Conservation (phyloP, 2,797 vertebrate genomes). For the Coregonus sp. region DNA sequence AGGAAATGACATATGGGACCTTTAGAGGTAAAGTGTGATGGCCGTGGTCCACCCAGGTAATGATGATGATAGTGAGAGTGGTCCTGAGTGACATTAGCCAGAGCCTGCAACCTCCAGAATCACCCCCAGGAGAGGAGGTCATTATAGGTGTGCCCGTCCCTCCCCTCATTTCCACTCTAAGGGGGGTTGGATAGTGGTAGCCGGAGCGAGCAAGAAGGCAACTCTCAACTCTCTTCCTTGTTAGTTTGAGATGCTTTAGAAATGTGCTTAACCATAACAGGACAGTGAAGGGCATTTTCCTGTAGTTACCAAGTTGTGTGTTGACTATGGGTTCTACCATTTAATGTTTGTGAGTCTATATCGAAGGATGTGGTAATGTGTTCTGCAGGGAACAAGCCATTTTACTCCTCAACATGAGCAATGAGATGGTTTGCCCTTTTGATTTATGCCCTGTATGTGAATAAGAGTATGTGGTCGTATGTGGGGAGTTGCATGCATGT, state of each 20-base stretch:
- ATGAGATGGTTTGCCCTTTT: conserved; percentile 40
- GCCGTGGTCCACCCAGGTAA: conserved; percentile 30
- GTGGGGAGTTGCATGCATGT: conserved; percentile 64
- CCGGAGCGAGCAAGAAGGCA: background rate
- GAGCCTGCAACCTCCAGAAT: conserved; percentile 31
- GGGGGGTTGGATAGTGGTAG: background rate
- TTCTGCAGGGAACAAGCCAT: conserved; percentile 26
- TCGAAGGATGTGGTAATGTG: conserved; percentile 4
- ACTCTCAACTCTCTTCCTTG: background rate
- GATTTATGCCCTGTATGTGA: conserved; percentile 56
- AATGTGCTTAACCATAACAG: background rate
- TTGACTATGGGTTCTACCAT: background rate
- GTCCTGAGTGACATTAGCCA: conserved; percentile 46
- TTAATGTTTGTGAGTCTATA: background rate
- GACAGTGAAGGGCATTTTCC: background rate
- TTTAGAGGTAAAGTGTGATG: background rate
- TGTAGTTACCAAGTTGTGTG: background rate
- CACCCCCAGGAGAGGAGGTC: conserved; percentile 33
- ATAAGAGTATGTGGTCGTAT: conserved; percentile 43
- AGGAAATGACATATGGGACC: too few relatives aligned
- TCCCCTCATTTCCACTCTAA: background rate
- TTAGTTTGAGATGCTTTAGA: background rate
- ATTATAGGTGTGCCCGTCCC: conserved; percentile 11
- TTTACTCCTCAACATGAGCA: conserved; percentile 32
- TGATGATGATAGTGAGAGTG: conserved; percentile 43